Evolutionary conservation across 1,140 invertebrate species (phyloP).

Genomic region (Nymphalis io): DNA sequence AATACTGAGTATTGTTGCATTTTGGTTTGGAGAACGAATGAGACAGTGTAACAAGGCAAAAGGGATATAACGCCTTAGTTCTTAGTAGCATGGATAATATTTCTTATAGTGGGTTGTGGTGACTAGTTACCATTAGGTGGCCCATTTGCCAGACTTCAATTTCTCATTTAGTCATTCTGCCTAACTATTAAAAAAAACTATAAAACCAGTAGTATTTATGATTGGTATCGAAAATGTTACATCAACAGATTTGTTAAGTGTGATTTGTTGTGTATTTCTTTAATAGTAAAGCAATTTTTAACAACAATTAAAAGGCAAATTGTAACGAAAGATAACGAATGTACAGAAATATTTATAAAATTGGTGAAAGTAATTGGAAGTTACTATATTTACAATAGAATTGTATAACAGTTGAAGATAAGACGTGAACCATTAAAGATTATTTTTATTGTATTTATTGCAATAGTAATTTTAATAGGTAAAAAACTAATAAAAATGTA

Average conservation of each 20-base stretch:
- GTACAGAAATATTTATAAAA: constrained; percentile 30
- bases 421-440: not conserved
- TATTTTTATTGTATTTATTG: not conserved
- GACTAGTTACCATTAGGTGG: no score
- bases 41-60: no score
- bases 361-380: constrained; percentile 44
- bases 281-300: constrained; percentile 2
- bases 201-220: no score
- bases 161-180: no score
- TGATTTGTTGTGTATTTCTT: not conserved
- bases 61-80: no score
- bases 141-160: no score
- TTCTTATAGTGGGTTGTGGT: no score
- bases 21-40: no score
- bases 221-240: not conserved
- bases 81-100: no score
- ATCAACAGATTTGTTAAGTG: not conserved
- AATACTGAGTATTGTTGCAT: no score
- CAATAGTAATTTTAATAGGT: not conserved
- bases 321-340: constrained; percentile 19
- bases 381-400: constrained; percentile 29
- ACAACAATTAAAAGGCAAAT: constrained; percentile 8
- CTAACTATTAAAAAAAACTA: no score
- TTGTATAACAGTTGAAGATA: constrained; percentile 11
- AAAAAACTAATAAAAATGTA: not conserved